Evolutionary conservation across 2,888 invertebrate genomes (phyloP), one percentile per base, ranked within the genome.

Genomic region (Andricus quercusramuli): DNA sequence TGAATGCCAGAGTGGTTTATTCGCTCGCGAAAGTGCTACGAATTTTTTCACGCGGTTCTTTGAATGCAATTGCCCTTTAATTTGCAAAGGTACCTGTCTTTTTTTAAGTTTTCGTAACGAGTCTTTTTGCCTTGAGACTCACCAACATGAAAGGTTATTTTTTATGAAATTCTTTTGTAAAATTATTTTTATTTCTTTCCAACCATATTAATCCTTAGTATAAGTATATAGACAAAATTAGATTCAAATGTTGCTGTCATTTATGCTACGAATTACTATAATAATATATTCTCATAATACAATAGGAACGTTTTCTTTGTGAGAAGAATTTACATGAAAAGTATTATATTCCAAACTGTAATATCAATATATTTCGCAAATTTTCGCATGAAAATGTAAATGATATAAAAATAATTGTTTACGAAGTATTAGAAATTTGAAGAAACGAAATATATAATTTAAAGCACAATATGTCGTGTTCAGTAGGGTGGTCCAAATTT

Each of bases 1-100:
- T 81, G 81, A 82, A 83, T 82, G 83, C 82, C 76, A 78, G 65
- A 32, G 74, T 82, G 78, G 79, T 81, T 82, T 81, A 83, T 78
- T 78, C 76, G 82, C 62, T 78, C 41, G 67, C 41, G 47, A 74
- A 79, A 51, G 37, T 64, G 37, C 65, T 41, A 79, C 41, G 79
- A 44, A 79, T 66, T 80, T 80, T 80, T 80, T 66, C 74, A 74
- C 56, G 37, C 29, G 11, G 56, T 74, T 59, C 74, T 59, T 37
- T 74, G n/a, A 59, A 74, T 74, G 74, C 74, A 74, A 74, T 74
- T 32, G 56, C n/a, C 37, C 56, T 74, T 56, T 74, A 74, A 51
- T 47, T 29, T 32, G n/a, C 51, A 32, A 32, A 13, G 70, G 25
- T 59, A n/a, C 13, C n/a, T 29, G 37, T 32, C 15, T 47, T 70